Base-by-base conservation (phyloP, 2,888 invertebrate genomes). In the Herminia tarsipennalis region DNA sequence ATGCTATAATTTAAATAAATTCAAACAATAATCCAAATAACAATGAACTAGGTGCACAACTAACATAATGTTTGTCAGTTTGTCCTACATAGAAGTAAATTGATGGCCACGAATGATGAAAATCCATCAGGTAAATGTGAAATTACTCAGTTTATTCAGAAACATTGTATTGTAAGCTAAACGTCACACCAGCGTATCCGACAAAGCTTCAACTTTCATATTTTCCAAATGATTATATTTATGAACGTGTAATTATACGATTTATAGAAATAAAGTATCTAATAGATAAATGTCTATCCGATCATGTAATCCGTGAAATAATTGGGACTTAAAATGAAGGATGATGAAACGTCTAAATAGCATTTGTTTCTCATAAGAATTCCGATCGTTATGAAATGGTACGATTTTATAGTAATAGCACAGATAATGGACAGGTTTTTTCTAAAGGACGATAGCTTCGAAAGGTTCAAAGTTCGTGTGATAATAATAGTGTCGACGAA, bases 361-460 rank as follows among this genome's bases (percentile, higher is more conserved):
- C 43, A 40, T 41, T 55, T 12, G 49, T 51, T 55, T 59, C 55
- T 48, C 41, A 50, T 43, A 45, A 27, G 24, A 49, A 61, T 40
- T 40, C 13, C 17, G 32, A 28, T 14, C 43, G 27, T 40, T 47
- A 48, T 16, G 25, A 33, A 41, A 56, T 56, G 10, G 25, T 38
- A 45, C 28, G 30, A 49, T 51, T 46, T 41, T 36, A 14, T 13
- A 32, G 8, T 37, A 21, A 41, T 35, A 21, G 12, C 10, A 40
- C 20, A 22, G 9, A 9, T 34, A 17, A 20, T 46, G 43, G 6
- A 59, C 43, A 21, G 44, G 48, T 61, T 59, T 43, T 52, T 13
- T 32, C 25, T 25, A 36, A 62, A 46, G 24, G 28, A 39, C 21
- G 35, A 57, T 57, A 29, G 24, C 55, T 25, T 24, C 32, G 13